A percentile compares a stretch with the other conserved stretches of the same genome.
These are phyloP conservation scores for Schlechtendalia chinensis DNA, from an alignment of 1,140 invertebrate species.

Conservation along the genomic window DNA sequence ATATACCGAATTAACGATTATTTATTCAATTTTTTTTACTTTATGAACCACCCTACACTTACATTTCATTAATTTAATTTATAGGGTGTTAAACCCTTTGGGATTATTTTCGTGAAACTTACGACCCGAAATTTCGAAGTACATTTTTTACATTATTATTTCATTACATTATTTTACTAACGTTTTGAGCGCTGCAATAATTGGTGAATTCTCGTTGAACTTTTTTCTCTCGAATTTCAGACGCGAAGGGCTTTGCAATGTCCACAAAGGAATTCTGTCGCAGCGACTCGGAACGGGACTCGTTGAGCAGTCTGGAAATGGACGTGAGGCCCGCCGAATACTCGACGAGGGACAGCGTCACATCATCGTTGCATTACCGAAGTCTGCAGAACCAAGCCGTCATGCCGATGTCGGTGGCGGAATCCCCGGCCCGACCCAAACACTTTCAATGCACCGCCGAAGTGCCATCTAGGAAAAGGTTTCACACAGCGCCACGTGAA, in stretches of 20 bases:
- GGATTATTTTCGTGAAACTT: too few relatives aligned
- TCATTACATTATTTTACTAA: too few relatives aligned
- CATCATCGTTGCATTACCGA: constrained; percentile 37
- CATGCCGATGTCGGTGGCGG: background rate
- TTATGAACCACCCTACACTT: too few relatives aligned
- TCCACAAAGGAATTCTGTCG: constrained; percentile 22
- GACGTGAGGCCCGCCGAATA: constrained; percentile 9
- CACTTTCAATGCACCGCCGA: constrained; percentile 10
- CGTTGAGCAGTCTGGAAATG: constrained; percentile 32
- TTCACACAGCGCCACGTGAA: constrained; percentile 64
- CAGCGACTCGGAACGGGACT: constrained; percentile 38
- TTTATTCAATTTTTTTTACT: too few relatives aligned
- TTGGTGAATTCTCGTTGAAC: too few relatives aligned
- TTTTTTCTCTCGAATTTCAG: background rate
- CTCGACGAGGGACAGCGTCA: constrained; percentile 32
- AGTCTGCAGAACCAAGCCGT: constrained; percentile 18
- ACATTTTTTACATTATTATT: too few relatives aligned
- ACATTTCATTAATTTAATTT: too few relatives aligned
- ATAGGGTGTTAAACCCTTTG: too few relatives aligned
- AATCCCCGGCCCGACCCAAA: background rate
- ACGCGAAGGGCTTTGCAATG: background rate
- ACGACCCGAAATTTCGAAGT: too few relatives aligned
- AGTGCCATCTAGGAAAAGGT: constrained; percentile 58
- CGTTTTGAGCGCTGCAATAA: too few relatives aligned
- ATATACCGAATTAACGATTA: too few relatives aligned